These are phyloP conservation scores for Lasioglossum marginatum DNA, from an alignment of 2,888 invertebrate species.

Conservation along the genomic window DNA sequence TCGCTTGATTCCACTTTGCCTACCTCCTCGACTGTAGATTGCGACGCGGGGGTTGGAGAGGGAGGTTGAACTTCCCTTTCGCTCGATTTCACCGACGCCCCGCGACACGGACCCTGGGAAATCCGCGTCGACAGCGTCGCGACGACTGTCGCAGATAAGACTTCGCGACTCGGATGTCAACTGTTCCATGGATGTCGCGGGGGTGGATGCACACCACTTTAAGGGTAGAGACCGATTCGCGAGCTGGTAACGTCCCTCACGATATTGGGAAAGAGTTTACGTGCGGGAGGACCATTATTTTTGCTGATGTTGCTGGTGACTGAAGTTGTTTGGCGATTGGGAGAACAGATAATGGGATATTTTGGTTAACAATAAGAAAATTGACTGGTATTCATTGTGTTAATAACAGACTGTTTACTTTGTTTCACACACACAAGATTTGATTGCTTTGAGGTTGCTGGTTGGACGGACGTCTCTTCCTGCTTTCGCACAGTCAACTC, in stretches of 20 bases:
- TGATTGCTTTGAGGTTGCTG: too few species aligned
- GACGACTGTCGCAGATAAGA: not conserved
- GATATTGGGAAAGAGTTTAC: not conserved
- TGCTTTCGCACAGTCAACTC: too few species aligned
- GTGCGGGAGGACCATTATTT: not conserved
- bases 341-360: not conserved
- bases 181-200: not conserved
- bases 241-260: not conserved
- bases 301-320: not conserved
- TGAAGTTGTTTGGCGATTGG: not conserved
- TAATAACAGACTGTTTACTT: too few species aligned
- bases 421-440: too few species aligned
- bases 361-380: not conserved
- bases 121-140: not conserved
- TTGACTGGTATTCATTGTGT: too few species aligned
- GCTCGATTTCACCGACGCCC: not conserved
- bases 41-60: not conserved
- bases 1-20: not conserved
- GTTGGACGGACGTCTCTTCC: too few species aligned
- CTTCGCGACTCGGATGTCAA: not conserved
- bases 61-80: not conserved
- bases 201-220: not conserved
- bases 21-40: not conserved
- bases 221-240: not conserved
- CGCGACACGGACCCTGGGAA: not conserved